A percentile compares a stretch with the other conserved stretches of the same genome.
These are phyloP conservation scores for Parauchenoglanis punctatus DNA, from an alignment of 2,797 vertebrate genomes.

Conservation along the genomic window DNA sequence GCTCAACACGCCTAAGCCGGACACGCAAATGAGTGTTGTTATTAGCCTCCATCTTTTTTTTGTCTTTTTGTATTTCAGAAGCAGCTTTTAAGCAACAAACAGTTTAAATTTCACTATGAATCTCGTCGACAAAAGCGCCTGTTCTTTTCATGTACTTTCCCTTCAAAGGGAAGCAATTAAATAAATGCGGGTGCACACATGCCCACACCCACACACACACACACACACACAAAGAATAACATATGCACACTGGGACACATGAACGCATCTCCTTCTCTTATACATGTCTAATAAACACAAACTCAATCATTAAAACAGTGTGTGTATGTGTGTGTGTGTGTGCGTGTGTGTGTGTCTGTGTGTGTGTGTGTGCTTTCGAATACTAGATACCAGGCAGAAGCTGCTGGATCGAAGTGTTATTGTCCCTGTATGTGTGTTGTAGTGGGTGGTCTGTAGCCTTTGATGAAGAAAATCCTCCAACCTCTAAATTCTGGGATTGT, in stretches of 20 bases:
- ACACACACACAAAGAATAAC: slow-evolving; percentile 35
- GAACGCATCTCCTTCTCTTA: slow-evolving; percentile 36
- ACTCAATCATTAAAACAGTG: slow-evolving; percentile 32
- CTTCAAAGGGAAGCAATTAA: slow-evolving; percentile 62
- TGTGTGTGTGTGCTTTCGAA: slow-evolving; percentile 26
- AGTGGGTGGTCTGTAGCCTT: slow-evolving; percentile 74
- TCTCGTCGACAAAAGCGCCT: slow-evolving; percentile 51
- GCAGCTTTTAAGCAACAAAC: slow-evolving; percentile 64
- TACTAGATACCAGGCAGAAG: slow-evolving; percentile 57
- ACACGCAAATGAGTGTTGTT: slow-evolving; percentile 58
- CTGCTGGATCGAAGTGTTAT: slow-evolving; percentile 66
- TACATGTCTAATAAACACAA: slow-evolving; percentile 55
- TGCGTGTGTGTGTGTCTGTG: slow-evolving; percentile 43
- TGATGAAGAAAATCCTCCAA: slow-evolving; percentile 74
- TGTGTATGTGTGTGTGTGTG: slow-evolving; percentile 32
- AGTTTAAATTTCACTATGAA: slow-evolving; percentile 62
- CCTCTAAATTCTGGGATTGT: slow-evolving; percentile 67
- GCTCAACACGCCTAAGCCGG: slow-evolving; percentile 59
- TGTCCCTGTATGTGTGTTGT: slow-evolving; percentile 65
- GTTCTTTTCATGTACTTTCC: slow-evolving; percentile 53
- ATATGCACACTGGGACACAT: slow-evolving; percentile 18
- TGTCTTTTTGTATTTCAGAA: slow-evolving; percentile 65
- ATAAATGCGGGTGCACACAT: slow-evolving; percentile 44
- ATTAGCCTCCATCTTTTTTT: slow-evolving; percentile 59
- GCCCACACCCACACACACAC: slow-evolving; percentile 26